Percentiles rank a stretch among this genome's conserved stretches.
These are phyloP conservation scores for Rafetus swinhoei DNA, from an alignment of 2,113 vertebrate species.

Conservation along the genomic window DNA sequence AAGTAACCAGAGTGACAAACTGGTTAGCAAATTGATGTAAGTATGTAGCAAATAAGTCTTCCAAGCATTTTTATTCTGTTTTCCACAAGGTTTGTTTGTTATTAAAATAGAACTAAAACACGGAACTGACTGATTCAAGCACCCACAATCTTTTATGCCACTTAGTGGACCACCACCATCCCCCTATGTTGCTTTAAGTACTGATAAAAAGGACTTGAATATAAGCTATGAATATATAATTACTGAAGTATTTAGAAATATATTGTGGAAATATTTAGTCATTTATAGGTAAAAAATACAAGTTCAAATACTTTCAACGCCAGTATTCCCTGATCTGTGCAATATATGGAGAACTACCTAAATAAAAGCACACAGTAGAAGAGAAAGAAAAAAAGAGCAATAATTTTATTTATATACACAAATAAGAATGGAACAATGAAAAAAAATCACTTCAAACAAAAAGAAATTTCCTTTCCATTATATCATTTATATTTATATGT, in stretches of 20 bases:
- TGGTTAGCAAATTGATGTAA: not conserved
- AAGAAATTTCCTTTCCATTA: not conserved
- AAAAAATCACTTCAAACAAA: not conserved
- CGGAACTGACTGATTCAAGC: accelerated
- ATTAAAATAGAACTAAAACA: not conserved
- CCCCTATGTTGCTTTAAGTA: accelerated
- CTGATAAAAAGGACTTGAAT: not conserved
- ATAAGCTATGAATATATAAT: not conserved
- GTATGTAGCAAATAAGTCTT: not conserved
- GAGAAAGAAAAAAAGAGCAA: not conserved
- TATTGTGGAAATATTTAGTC: not conserved
- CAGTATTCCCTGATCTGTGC: not conserved
- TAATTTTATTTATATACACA: not conserved
- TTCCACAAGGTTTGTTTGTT: not conserved
- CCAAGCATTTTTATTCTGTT: not conserved
- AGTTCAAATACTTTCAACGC: not conserved
- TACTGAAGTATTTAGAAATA: not conserved
- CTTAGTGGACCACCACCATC: not conserved
- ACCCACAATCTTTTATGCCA: accelerated
- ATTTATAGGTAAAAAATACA: not conserved
- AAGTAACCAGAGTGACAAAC: not conserved
- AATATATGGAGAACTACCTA: not conserved
- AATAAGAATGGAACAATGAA: not conserved
- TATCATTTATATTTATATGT: not conserved
- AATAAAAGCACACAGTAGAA: not conserved